Evolutionary conservation across 1,140 invertebrate genomes (phyloP), one percentile per base, ranked within the genome.

Genomic region (Drosophila subpulchrella): DNA sequence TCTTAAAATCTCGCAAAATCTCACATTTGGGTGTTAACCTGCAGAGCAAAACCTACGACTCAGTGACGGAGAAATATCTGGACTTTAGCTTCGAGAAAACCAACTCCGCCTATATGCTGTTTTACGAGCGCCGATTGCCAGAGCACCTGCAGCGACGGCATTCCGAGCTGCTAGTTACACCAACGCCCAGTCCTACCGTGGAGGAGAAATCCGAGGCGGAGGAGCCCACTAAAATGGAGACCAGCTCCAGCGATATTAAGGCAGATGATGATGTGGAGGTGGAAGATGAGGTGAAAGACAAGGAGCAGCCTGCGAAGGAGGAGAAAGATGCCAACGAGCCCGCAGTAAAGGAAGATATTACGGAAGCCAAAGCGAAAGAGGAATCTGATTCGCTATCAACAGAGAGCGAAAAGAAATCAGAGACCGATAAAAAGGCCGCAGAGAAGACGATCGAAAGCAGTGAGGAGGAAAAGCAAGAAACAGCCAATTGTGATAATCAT

Each of bases 81-180:
- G 98, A 99, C 89, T 98, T 98, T 83, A 98, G 97, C 76, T 98
- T 98, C 92, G 98, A 99, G 92, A 99, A 99, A 93, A 98, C 98
- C 0, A 99, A 99, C 91, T 98, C 97, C 90, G 98, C 98, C 1
- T 99, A 99, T 86, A 99, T 99, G 98, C 92, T 99, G 48, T 99
- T 99, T 91, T 99, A 99, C 92, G 97, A 99, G 92, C 95, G 96
- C 72, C 90, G 91, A 8, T 57, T 90, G 32, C 88, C 91, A 17
- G 88, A 92, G 51, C 91, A 91, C 38, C 58, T 91, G 51, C 85
- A 91, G 53, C 81, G 91, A 1, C 75, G 84, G 6, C 90, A 91
- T 55, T 81, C 85, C 15, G 85, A 91, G 55, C 53, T 92, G 27
- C 46, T 90, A 42, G 83, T 75, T 2, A 90, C 90, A 1, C 90